A percentile compares a stretch with the other conserved stretches of the same genome.
Conservation (phyloP, 2,888 invertebrate species). For the Agrochola lychnidis region DNA sequence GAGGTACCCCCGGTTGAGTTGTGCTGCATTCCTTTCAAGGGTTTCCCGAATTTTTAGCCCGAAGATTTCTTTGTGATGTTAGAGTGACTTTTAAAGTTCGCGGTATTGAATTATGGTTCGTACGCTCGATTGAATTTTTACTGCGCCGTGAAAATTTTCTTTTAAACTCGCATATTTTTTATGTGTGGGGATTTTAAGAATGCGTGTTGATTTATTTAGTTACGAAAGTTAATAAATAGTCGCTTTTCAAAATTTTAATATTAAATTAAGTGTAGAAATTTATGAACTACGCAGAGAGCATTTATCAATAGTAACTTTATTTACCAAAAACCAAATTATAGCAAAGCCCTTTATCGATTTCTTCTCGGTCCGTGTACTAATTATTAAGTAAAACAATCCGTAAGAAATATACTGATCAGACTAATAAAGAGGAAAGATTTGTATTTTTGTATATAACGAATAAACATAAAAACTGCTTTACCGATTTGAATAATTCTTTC, state of each 20-base stretch:
- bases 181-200: conserved; percentile 38
- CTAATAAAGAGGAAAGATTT: background rate
- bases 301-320: background rate
- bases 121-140: conserved; percentile 81
- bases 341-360: background rate
- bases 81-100: conserved; percentile 82
- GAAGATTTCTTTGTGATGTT: conserved; percentile 78
- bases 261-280: conserved; percentile 7
- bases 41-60: conserved; percentile 80
- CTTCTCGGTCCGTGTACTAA: background rate
- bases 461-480: too few relatives aligned
- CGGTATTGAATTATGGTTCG: conserved; percentile 83
- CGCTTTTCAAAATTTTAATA: background rate
- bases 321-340: background rate
- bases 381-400: background rate
- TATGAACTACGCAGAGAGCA: background rate
- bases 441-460: too few relatives aligned
- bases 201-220: conserved; percentile 58
- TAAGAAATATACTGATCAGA: background rate
- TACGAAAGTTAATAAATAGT: conserved; percentile 33
- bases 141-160: conserved; percentile 64
- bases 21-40: conserved; percentile 80
- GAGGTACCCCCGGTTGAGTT: conserved; percentile 78
- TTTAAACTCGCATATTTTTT: conserved; percentile 49
- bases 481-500: too few relatives aligned